Evolutionary conservation across 2,797 vertebrate genomes (phyloP).

Genomic region (Anomalospiza imberbis): DNA sequence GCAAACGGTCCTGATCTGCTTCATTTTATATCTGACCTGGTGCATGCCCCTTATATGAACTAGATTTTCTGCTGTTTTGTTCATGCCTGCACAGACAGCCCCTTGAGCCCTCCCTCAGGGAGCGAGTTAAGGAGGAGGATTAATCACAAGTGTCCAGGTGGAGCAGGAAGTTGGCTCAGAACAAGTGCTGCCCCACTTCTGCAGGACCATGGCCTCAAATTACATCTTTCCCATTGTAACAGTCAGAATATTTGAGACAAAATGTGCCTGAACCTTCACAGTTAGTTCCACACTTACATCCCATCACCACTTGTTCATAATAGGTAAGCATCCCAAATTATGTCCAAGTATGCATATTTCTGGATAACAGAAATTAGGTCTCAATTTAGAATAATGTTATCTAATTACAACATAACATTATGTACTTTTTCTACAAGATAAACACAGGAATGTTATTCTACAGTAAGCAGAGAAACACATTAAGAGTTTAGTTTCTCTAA

Average conservation of each 20-base stretch:
- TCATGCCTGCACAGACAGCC: background rate
- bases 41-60: background rate
- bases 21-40: background rate
- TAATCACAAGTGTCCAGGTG: background rate
- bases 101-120: background rate
- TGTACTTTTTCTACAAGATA: background rate
- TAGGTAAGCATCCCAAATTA: background rate
- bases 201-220: background rate
- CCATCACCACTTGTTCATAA: background rate
- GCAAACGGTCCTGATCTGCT: fast-evolving
- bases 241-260: background rate
- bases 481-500: background rate
- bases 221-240: background rate
- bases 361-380: background rate
- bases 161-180: background rate
- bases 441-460: background rate
- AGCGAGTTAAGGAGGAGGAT: background rate
- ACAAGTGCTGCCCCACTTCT: too few species aligned
- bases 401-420: background rate
- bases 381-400: background rate
- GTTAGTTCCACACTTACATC: background rate
- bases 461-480: fast-evolving
- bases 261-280: background rate
- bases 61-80: background rate
- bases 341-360: background rate